A percentile compares a stretch with the other conserved stretches of the same genome.
These are phyloP conservation scores for Hyperoodon ampullatus DNA, from an alignment of 2,113 vertebrate species.

Conservation along the genomic window DNA sequence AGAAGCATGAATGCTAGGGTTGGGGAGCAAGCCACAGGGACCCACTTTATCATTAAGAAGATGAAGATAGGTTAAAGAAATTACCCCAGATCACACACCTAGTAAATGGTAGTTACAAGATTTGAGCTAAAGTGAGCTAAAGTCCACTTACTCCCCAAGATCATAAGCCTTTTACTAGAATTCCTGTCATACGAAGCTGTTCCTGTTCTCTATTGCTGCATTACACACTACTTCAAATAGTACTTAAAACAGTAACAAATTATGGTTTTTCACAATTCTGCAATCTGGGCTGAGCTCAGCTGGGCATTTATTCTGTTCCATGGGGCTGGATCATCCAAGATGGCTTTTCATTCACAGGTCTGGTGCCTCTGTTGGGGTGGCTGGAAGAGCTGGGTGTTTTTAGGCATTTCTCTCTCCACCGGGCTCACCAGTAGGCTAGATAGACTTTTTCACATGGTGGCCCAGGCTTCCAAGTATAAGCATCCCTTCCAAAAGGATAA, in stretches of 20 bases:
- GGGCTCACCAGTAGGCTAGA: background rate
- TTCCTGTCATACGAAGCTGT: background rate
- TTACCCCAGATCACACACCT: background rate
- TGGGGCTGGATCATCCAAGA: background rate
- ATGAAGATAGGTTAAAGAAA: background rate
- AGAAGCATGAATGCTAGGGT: background rate
- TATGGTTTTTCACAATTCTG: background rate
- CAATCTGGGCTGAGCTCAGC: background rate
- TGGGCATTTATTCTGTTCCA: background rate
- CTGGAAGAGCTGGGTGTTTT: background rate
- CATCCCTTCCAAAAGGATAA: background rate
- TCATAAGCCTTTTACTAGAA: background rate
- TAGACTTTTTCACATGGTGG: background rate
- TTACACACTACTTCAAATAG: background rate
- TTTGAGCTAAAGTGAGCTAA: background rate
- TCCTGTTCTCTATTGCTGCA: background rate
- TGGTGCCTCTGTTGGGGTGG: background rate
- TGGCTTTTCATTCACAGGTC: background rate
- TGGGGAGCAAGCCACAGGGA: background rate
- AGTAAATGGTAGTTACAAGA: background rate
- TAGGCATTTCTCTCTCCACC: background rate
- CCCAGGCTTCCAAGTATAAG: background rate
- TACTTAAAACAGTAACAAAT: background rate
- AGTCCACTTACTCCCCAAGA: background rate
- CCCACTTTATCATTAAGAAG: background rate